Conservation (phyloP, 1,140 invertebrate genomes). For the Drosophila bocki region DNA sequence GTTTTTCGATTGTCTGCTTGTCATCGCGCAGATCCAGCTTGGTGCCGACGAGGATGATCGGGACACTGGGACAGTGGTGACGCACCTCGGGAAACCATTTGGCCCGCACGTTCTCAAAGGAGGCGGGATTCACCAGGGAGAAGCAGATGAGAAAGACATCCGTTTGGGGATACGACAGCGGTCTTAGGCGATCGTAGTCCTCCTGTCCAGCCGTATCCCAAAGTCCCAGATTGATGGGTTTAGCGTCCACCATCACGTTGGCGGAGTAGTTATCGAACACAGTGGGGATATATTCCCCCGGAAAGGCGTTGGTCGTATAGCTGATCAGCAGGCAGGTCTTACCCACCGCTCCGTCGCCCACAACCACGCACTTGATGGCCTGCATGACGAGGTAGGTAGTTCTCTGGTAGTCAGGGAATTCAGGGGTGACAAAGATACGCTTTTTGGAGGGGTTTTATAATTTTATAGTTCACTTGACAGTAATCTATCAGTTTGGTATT, state of each 20-base stretch:
- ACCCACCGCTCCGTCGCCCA: conserved; percentile 97
- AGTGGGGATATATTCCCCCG: conserved; percentile 97
- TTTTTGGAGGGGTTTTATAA: background rate
- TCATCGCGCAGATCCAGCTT: conserved; percentile 98
- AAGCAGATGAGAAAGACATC: conserved; percentile 99
- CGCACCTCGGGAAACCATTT: conserved; percentile 98
- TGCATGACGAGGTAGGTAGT: conserved; percentile 90
- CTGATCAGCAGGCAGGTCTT: conserved; percentile 98
- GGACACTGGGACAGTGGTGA: conserved; percentile 95
- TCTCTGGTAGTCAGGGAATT: conserved; percentile 9
- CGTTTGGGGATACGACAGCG: conserved; percentile 98
- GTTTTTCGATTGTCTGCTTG: conserved; percentile 98
- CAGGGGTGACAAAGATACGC: background rate
- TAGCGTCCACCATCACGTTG: conserved; percentile 99
- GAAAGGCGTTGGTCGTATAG: conserved; percentile 98
- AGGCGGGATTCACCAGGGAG: conserved; percentile 98
- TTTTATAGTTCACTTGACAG: background rate
- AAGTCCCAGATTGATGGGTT: conserved; percentile 97
- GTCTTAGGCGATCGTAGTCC: conserved; percentile 97
- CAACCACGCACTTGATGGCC: conserved; percentile 97
- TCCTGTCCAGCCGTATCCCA: conserved; percentile 98
- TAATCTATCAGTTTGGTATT: conserved; percentile 1
- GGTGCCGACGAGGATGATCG: conserved; percentile 95
- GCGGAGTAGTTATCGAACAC: conserved; percentile 99
- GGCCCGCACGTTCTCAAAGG: conserved; percentile 99